These are phyloP conservation scores for Calcarius ornatus DNA, from an alignment of 2,113 vertebrate species.

Conservation along the genomic window DNA sequence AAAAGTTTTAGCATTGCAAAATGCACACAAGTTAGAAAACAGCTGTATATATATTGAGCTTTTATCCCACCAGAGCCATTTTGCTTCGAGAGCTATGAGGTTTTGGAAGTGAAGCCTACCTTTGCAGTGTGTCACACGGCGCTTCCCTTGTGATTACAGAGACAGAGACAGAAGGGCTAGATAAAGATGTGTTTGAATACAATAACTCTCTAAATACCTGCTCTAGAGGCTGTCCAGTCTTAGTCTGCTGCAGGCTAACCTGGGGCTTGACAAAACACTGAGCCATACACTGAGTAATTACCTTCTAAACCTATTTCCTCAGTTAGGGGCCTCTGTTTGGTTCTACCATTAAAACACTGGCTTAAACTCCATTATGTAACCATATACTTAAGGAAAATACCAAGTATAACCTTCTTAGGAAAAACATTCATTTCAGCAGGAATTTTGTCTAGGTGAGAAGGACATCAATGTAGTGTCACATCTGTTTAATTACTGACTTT, in stretches of 20 bases:
- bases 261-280: neutral
- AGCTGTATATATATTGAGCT: neutral
- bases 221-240: neutral
- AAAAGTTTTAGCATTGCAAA: neutral
- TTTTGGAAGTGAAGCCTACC: slow-evolving; percentile 82
- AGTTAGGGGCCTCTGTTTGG: neutral
- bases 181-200: slow-evolving; percentile 75
- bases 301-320: neutral
- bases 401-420: neutral
- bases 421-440: neutral
- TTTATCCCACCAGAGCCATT: slow-evolving; percentile 35
- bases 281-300: neutral
- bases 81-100: slow-evolving; percentile 74
- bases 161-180: slow-evolving; percentile 90
- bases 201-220: slow-evolving; percentile 60
- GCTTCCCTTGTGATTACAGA: slow-evolving; percentile 96
- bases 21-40: neutral
- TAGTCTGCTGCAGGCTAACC: neutral
- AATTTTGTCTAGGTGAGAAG: neutral
- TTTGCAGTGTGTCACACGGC: slow-evolving; percentile 98
- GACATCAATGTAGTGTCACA: neutral
- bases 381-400: neutral
- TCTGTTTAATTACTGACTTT: neutral
- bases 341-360: neutral
- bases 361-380: neutral